Evolutionary conservation across 1,140 invertebrate species (phyloP), one percentile per base, ranked within the genome.

Genomic region (Lucilia cuprina): DNA sequence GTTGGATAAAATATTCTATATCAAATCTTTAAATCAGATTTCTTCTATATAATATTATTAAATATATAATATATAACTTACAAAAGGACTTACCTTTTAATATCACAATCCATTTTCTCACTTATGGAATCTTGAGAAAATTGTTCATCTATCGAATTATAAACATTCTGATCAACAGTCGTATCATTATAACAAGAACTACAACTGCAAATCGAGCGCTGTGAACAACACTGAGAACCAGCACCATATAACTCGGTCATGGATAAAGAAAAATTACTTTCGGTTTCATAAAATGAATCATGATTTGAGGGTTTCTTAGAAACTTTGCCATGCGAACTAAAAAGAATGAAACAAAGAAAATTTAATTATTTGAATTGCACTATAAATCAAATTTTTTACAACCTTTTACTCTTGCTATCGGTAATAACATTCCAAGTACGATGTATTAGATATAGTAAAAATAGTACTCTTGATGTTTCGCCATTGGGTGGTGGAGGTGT

Each of bases 341-440:
- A 21, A n/a, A 34, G 21, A 83, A 82, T 25, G 8, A 70, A 70
- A 70, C 10, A 70, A 19, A 8, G 65, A 25, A 12, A 21, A 5
- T 5, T 70, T 70, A 55, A 17, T 10, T 8, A 8, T 41, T 8
- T 8, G 2, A 41, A 41, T 8, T 41, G n/a, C n/a, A n/a, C n/a
- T n/a, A 30, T 30, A 30, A 30, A 30, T 30, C 25, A 30, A 30
- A 30, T 30, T 30, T n/a, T 65, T 5, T n/a, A 84, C 85, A 87
- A 93, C 93, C 93, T 93, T 77, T 92, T 92, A 21, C 87, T 91
- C 85, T 93, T 93, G 10, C 92, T 89, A 86, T 93, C 93, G 84
- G 93, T 92, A 83, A 94, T 92, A 4, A 94, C 92, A 86, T 93
- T 94, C 94, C 94, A 95, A n/a, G 94, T 95, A 86, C 94, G 93